Conservation (phyloP, 2,888 invertebrate species). For the Synanthedon andrenaeformis region DNA sequence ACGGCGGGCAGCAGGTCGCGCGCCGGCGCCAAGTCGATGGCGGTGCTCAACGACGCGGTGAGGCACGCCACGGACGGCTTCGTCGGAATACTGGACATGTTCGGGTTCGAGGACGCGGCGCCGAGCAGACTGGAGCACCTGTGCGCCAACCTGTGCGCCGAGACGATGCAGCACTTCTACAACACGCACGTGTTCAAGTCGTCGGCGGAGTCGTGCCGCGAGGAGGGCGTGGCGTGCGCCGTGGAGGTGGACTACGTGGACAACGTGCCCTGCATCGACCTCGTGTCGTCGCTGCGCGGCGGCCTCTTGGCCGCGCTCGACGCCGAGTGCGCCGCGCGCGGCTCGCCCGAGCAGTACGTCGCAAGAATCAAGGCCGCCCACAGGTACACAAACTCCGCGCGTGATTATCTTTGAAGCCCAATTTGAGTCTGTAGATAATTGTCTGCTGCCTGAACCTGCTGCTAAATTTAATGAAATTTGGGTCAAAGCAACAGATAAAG, state of each 20-base stretch:
- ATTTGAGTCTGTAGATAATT: not conserved
- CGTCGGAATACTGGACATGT: constrained; percentile 96
- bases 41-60: constrained; percentile 91
- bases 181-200: constrained; percentile 97
- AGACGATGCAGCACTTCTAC: constrained; percentile 98
- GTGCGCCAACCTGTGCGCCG: constrained; percentile 95
- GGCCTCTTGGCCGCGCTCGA: constrained; percentile 93
- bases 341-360: constrained; percentile 69
- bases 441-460: not conserved
- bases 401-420: not conserved
- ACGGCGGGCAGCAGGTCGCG: constrained; percentile 78
- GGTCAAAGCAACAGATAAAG: too few relatives aligned
- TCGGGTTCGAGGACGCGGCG: constrained; percentile 94
- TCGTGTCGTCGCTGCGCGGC: constrained; percentile 92
- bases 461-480: not conserved
- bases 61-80: constrained; percentile 94
- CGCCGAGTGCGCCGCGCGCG: constrained; percentile 91
- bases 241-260: constrained; percentile 94
- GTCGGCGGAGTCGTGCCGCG: constrained; percentile 91
- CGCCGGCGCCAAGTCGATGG: constrained; percentile 91
- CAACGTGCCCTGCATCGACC: constrained; percentile 95
- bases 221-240: constrained; percentile 91
- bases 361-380: constrained; percentile 43
- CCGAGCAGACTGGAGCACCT: constrained; percentile 92
- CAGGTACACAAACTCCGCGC: constrained; percentile 19